A percentile compares a stretch with the other conserved stretches of the same genome.
These are phyloP conservation scores for Electrophaes corylata DNA, from an alignment of 2,888 invertebrate species.

Conservation along the genomic window DNA sequence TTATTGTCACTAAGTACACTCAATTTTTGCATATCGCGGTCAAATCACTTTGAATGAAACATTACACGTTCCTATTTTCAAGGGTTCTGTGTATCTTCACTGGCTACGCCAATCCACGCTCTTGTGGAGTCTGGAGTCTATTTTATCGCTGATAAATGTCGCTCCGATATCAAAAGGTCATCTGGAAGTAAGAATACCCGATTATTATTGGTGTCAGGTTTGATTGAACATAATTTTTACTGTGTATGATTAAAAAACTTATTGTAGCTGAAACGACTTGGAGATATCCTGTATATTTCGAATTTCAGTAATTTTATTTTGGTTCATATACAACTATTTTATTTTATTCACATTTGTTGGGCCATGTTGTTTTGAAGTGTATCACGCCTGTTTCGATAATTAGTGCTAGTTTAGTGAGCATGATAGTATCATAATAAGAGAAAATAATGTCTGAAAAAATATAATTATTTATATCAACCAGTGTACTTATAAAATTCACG, in stretches of 20 bases:
- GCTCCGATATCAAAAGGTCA: constrained; percentile 13
- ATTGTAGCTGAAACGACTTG: neutral
- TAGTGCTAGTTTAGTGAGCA: too few species aligned
- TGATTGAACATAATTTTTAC: neutral
- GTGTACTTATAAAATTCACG: too few species aligned
- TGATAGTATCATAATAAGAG: too few species aligned
- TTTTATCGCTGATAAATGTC: constrained; percentile 3
- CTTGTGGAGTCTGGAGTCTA: neutral
- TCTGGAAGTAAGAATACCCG: constrained; percentile 22
- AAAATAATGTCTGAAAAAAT: too few species aligned
- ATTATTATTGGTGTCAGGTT: constrained; percentile 6
- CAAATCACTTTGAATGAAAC: constrained; percentile 25
- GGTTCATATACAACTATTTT: too few species aligned
- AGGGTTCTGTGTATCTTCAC: neutral
- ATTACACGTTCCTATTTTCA: constrained; percentile 4
- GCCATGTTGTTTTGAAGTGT: too few species aligned
- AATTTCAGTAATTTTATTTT: too few species aligned
- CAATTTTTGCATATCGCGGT: constrained; percentile 37
- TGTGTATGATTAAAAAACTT: neutral
- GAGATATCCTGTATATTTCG: too few species aligned
- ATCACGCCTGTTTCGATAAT: too few species aligned
- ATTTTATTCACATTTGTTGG: too few species aligned
- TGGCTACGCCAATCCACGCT: neutral
- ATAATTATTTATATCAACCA: too few species aligned
- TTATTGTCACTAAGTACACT: constrained; percentile 40